Conservation (phyloP, 2,888 invertebrate species). For the Drosophila dives region DNA sequence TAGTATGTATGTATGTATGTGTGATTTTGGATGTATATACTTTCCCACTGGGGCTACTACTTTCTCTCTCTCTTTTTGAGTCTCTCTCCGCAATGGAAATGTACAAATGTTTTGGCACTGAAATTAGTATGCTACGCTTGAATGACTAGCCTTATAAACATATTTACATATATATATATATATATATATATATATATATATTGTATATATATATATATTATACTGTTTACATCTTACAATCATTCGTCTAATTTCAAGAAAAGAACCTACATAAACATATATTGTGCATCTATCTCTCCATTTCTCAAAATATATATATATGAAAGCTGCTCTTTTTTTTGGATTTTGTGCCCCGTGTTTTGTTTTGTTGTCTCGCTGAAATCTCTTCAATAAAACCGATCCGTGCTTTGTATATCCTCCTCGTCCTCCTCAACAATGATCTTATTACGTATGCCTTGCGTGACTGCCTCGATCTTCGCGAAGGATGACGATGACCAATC, state of each 20-base stretch:
- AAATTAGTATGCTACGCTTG: constrained; percentile 32
- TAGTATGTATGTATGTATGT: constrained; percentile 3
- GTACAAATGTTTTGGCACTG: constrained; percentile 65
- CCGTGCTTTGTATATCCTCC: constrained; percentile 82
- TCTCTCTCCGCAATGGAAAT: constrained; percentile 53
- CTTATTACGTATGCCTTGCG: constrained; percentile 82
- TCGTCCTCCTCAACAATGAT: constrained; percentile 82
- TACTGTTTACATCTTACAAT: neutral
- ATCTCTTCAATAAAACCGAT: constrained; percentile 85
- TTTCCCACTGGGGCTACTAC: constrained; percentile 13
- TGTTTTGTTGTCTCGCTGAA: constrained; percentile 67
- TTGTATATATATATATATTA: neutral
- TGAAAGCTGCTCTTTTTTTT: neutral
- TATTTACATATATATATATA: neutral
- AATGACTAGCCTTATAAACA: constrained; percentile 19
- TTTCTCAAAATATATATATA: constrained; percentile 5
- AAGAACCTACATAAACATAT: neutral
- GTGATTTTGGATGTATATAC: constrained; percentile 1
- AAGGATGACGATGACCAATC: constrained; percentile 65
- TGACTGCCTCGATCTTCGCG: constrained; percentile 73
- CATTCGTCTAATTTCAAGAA: constrained; percentile 4
- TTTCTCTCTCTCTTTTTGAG: neutral
- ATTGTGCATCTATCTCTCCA: constrained; percentile 32
- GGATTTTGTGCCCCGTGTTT: neutral
- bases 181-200: neutral